Conservation (phyloP, 2,113 vertebrate genomes). For the Tachycineta bicolor region DNA sequence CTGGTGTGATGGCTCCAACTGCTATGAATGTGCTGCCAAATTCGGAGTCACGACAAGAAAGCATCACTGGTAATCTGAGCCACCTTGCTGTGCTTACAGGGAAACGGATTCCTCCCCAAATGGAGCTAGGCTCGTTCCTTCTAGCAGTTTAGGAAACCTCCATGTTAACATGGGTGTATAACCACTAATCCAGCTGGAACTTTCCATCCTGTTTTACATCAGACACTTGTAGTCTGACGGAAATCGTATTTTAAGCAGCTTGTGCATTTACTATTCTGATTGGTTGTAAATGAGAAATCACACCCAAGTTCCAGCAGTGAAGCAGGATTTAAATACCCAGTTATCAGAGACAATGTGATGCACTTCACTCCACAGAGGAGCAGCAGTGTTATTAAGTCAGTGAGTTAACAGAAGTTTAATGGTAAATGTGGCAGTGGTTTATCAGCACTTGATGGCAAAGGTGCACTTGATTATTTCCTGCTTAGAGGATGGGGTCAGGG, state of each 20-base stretch:
- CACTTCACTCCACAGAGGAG: neutral
- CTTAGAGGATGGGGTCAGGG: neutral
- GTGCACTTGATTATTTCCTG: neutral
- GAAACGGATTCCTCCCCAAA: neutral
- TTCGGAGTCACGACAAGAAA: slow-evolving; percentile 97
- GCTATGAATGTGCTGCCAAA: slow-evolving; percentile 94
- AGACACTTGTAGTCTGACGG: neutral
- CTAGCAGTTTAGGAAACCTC: neutral
- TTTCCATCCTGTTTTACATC: neutral
- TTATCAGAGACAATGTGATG: neutral
- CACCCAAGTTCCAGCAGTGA: neutral
- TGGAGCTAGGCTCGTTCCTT: neutral
- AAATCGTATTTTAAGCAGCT: neutral
- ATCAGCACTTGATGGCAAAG: neutral
- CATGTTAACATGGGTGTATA: rapidly evolving
- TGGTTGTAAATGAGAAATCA: neutral
- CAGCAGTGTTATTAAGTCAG: neutral
- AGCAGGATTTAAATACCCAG: neutral
- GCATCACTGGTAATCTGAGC: slow-evolving; percentile 89
- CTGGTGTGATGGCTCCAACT: slow-evolving; percentile 98
- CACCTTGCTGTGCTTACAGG: neutral
- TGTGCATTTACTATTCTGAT: neutral
- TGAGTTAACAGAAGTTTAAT: neutral
- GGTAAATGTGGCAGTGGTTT: neutral
- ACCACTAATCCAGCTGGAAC: neutral